Base-by-base conservation (phyloP, 2,888 invertebrate genomes). In the Dolichopus griseipennis region DNA sequence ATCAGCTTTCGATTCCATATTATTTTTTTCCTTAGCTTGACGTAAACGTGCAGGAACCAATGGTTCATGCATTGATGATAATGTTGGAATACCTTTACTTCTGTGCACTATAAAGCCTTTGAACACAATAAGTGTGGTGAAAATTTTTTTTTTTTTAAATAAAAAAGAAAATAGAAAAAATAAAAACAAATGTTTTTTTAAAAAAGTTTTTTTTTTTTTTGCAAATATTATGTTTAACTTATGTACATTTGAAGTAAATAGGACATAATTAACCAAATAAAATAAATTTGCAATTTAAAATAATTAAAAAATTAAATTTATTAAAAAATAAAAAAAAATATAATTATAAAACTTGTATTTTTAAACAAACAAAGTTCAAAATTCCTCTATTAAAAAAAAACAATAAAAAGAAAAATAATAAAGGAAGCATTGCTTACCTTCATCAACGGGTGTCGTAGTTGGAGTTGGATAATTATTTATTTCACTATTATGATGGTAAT, bases 31-130 rank as follows among this genome's bases (percentile, higher is more conserved):
- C 80, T 88, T 88, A 72, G 85, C 83, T 72, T 84, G 84, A 71
- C 85, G 83, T 73, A 86, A 77, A 72, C 85, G 82, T 67, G 85
- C 85, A 65, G 86, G 85, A 74, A 85, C 81, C 68, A 86, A 78
- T 18, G 86, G 85, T 75, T 88, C 88, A 72, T 82, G 81, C 73
- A 84, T 82, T 61, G 91, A 88, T 80, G 89, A 87, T 72, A 91
- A 80, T 33, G 94, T 94, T 66, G 93, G 90, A 76, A 93, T 86
- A 72, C 88, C 90, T 75, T 87, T 85, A 65, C 89, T 90, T 73
- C 90, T 85, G 81, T 94, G 93, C 70, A 93, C 93, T 64, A 92
- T 89, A 81, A 92, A 94, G 71, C 79, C 81, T n/a, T n/a, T 81
- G 74, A 69, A 68, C 70, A 64, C 37, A 65, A 66, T 4, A 27